Conservation (phyloP, 1,140 invertebrate genomes). For the Chironomus striatipennis region DNA sequence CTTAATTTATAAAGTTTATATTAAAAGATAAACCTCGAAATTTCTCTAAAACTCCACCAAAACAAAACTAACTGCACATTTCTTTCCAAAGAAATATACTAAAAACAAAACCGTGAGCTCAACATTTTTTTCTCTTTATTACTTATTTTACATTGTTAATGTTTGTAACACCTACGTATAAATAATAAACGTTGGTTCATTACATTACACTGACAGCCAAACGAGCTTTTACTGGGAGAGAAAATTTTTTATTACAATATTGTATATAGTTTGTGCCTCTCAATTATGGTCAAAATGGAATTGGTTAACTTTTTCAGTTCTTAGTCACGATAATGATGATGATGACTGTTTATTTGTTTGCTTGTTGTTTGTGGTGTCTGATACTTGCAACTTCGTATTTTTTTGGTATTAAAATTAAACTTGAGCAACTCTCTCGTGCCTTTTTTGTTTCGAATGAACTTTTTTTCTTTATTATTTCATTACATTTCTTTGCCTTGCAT, state of each 20-base stretch:
- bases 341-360: background rate
- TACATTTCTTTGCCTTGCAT: background rate
- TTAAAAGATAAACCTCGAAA: too few species aligned
- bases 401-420: background rate
- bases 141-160: too few species aligned
- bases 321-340: background rate
- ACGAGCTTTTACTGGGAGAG: background rate
- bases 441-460: background rate
- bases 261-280: background rate
- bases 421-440: background rate
- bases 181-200: background rate
- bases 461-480: background rate
- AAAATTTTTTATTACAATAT: background rate
- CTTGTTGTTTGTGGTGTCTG: background rate
- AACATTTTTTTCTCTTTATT: too few species aligned
- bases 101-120: too few species aligned
- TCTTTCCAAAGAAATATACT: too few species aligned
- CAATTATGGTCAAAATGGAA: slow-evolving; percentile 12
- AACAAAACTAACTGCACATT: too few species aligned
- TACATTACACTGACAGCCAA: slow-evolving; percentile 3
- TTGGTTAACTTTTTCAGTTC: background rate
- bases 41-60: too few species aligned
- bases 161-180: too few species aligned
- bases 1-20: too few species aligned
- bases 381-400: background rate